Conservation (phyloP, 2,113 vertebrate species). For the Rana temporaria region DNA sequence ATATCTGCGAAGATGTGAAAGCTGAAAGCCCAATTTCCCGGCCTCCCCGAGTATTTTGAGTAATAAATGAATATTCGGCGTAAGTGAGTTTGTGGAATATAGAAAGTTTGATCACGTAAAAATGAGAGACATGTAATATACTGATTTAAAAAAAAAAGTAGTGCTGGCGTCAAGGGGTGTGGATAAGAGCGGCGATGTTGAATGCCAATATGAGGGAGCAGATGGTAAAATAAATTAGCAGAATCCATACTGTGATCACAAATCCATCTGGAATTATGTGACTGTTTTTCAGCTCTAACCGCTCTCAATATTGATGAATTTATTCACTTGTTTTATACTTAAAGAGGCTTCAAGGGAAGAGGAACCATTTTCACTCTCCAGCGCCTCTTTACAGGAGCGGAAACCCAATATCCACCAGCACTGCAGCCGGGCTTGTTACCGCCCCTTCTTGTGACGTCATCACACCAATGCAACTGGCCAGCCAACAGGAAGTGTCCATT, state of each 20-base stretch:
- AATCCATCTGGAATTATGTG: slow-evolving; percentile 52
- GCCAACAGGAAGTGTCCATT: too few relatives aligned
- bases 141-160: background rate
- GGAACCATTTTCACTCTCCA: too few relatives aligned
- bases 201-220: slow-evolving; percentile 41
- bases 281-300: slow-evolving; percentile 30
- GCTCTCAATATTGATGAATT: slow-evolving; percentile 10
- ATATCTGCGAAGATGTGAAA: background rate
- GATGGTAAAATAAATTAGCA: slow-evolving; percentile 56
- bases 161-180: slow-evolving; percentile 16
- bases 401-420: too few relatives aligned
- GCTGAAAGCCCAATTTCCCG: background rate
- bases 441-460: too few relatives aligned
- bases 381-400: too few relatives aligned
- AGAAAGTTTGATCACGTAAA: slow-evolving; percentile 29
- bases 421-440: too few relatives aligned
- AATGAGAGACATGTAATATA: slow-evolving; percentile 13
- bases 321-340: too few relatives aligned
- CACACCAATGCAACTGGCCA: too few relatives aligned
- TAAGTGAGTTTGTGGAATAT: slow-evolving; percentile 13
- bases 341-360: too few relatives aligned
- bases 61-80: background rate
- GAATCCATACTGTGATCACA: slow-evolving; percentile 53
- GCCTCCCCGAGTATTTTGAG: background rate
- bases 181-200: background rate